These are phyloP conservation scores for Martes flavigula DNA, from an alignment of 2,797 vertebrate species.

Conservation along the genomic window DNA sequence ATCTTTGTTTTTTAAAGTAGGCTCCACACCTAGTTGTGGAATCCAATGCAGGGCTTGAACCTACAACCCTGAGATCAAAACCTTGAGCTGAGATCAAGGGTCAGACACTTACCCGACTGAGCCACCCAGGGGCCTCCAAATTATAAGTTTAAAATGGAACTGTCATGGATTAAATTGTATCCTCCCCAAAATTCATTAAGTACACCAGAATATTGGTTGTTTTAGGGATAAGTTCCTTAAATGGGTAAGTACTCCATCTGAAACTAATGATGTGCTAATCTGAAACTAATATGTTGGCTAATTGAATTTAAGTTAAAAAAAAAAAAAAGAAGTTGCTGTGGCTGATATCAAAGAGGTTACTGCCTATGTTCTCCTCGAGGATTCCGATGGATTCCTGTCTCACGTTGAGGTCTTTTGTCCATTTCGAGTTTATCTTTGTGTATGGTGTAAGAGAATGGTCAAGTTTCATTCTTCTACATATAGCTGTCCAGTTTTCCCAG, in stretches of 20 bases:
- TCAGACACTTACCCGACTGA: background rate
- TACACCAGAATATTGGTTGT: background rate
- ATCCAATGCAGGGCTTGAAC: background rate
- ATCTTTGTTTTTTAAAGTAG: background rate
- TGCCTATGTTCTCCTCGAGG: too few species aligned
- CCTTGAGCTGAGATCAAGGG: background rate
- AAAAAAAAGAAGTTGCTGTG: too few species aligned
- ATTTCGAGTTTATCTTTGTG: too few species aligned
- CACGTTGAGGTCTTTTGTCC: too few species aligned
- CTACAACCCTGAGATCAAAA: background rate
- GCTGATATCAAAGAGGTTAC: too few species aligned
- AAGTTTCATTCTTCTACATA: too few species aligned
- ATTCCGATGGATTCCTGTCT: too few species aligned
- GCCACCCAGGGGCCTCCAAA: background rate
- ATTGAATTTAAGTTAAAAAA: background rate
- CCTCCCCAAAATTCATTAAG: background rate
- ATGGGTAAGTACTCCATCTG: background rate
- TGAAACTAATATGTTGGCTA: background rate
- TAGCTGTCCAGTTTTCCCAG: too few species aligned
- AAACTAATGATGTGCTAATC: background rate
- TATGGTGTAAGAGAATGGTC: too few species aligned
- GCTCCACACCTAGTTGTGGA: background rate
- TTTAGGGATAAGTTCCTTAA: background rate
- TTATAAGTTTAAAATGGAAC: background rate
- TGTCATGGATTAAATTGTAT: background rate